A percentile compares a stretch with the other conserved stretches of the same genome.
These are phyloP conservation scores for Danaus plexippus DNA, from an alignment of 1,140 invertebrate species.

Conservation along the genomic window DNA sequence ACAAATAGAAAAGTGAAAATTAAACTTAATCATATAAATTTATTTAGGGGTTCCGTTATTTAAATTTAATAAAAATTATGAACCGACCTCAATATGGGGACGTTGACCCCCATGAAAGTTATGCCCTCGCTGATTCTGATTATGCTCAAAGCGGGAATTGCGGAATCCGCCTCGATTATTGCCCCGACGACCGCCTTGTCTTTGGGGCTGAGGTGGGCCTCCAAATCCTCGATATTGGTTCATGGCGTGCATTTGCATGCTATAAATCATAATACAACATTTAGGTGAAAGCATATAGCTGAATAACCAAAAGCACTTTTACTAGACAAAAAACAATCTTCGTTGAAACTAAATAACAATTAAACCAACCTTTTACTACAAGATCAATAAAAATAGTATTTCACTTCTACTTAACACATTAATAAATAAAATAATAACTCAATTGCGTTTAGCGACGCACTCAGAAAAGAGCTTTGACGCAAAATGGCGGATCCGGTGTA, in stretches of 20 bases:
- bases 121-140: conserved; percentile 43
- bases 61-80: conserved; percentile 4
- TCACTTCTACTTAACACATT: too few species aligned
- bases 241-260: conserved; percentile 64
- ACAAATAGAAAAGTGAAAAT: too few species aligned
- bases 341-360: too few species aligned
- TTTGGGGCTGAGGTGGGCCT: conserved; percentile 61
- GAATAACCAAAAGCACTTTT: too few species aligned
- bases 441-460: not conserved
- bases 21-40: too few species aligned
- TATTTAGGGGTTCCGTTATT: too few species aligned
- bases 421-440: conserved; percentile 1
- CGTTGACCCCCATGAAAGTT: conserved; percentile 61
- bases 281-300: conserved; percentile 1
- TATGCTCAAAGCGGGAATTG: conserved; percentile 57
- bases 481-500: conserved; percentile 19
- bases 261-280: conserved; percentile 17
- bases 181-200: conserved; percentile 54
- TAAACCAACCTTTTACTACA: too few species aligned
- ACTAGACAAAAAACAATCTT: too few species aligned
- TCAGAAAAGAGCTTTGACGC: conserved; percentile 1
- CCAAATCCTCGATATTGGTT: conserved; percentile 63
- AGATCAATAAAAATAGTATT: too few species aligned
- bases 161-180: conserved; percentile 48
- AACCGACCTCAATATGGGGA: conserved; percentile 50